Evolutionary conservation across 1,140 invertebrate species (phyloP), one percentile per base, ranked within the genome.

Genomic region (Drosophila pallidifrons): DNA sequence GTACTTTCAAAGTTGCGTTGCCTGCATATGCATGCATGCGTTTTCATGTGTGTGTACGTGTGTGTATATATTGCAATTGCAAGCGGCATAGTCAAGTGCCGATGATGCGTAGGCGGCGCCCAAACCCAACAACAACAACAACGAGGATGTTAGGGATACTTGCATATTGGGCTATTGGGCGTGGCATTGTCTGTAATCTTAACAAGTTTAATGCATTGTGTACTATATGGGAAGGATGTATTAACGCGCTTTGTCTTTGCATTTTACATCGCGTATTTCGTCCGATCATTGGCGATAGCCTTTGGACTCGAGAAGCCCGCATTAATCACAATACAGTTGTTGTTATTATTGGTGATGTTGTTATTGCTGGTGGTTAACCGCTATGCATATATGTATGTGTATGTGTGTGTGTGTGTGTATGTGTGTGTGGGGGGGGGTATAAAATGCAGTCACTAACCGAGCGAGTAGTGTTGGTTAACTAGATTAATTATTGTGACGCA

Each of bases 401-500:
- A 20, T 20, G 20, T 20, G 20, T 25, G 20, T 25, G 20, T 16
- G 16, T 16, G 1, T 25, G 4, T 25, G 20, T 25, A 4, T 25
- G 3, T 25, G 20, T 25, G 20, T n/a, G 15, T 0, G 15, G 15
- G 15, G 20, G 20, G 20, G 15, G 35, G 8, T 10, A 10, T 55
- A 41, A 7, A 65, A 30, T 72, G 38, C 47, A 68, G 32, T 63
- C 20, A 41, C 49, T 72, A 15, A 38, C 35, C 6, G 52, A 52
- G 30, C 35, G 47, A 52, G 46, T 41, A 75, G 64, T 75, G 45
- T 55, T 52, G 47, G 57, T 59, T 66, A 72, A 71, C 59, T 70
- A 72, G 72, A 73, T 82, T 54, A 69, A 75, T 46, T 63, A 64
- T 73, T 69, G 65, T 83, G 82, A 88, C 58, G 59, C 68, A 79